Base-by-base conservation (phyloP, 2,797 vertebrate genomes). In the Synaphobranchus kaupii region DNA sequence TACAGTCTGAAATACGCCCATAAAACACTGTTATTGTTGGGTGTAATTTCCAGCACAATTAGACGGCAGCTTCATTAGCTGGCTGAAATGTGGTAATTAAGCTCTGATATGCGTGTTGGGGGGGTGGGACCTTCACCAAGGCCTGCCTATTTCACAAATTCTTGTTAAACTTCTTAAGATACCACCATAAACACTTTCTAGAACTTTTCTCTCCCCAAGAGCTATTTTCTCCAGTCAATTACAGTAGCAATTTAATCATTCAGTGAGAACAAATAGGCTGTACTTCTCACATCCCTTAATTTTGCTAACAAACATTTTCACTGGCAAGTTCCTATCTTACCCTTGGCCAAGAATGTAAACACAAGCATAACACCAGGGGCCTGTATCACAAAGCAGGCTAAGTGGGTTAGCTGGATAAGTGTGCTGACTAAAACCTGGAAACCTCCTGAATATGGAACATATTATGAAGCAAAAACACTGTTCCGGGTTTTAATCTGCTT, bases 21-120 rank as follows among this genome's bases (percentile, higher is more conserved):
- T 95, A 94, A 96, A 96, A 93, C 92, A 93, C 87, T 88, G 92
- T 94, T 94, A 95, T 92, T 93, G 93, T 94, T 92, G 92, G 90
- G 90, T 88, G 90, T 92, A 90, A 93, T 94, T 95, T 95, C 92
- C 89, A 84, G 84, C 73, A 93, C 94, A 95, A 94, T 96, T 96
- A 96, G 92, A 95, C 91, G 90, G 92, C 90, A 90, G 92, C 90
- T 95, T 95, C 93, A 94, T 95, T 95, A 94, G 91, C 90, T 91
- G 93, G 93, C 90, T 88, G 92, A 90, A 94, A 93, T 93, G 92
- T 93, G 90, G 90, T 92, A 93, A 91, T 95, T 94, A 93, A 92
- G 88, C 89, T 85, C 83, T 52, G n/a, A 78, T 60, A 20, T 28
- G 34, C 25, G 58, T 47, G 78, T 52, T 86, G 87, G 85, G 88